Evolutionary conservation across 2,888 invertebrate species (phyloP).

Genomic region (Exocentrus adspersus): DNA sequence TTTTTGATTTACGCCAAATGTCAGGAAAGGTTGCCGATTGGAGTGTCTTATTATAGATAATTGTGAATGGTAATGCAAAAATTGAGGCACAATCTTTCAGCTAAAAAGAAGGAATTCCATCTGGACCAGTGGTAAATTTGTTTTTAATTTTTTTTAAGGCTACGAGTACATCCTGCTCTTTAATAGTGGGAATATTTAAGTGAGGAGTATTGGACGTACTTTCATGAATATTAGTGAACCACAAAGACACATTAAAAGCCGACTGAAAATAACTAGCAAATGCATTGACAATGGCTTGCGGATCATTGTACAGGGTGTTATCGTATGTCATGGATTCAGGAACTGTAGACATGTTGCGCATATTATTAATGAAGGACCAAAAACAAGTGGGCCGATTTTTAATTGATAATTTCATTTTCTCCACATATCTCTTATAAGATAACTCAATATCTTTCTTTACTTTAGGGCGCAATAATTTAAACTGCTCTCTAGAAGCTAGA

Average conservation of each 20-base stretch:
- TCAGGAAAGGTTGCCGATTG: background rate
- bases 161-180: background rate
- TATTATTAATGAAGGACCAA: background rate
- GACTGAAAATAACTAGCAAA: background rate
- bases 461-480: background rate
- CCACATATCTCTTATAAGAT: background rate
- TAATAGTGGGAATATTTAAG: background rate
- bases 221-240: background rate
- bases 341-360: background rate
- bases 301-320: background rate
- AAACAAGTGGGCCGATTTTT: background rate
- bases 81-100: background rate
- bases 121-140: conserved; percentile 1
- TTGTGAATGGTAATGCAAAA: background rate
- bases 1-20: background rate
- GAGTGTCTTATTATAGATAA: background rate
- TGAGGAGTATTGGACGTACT: background rate
- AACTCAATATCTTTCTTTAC: background rate
- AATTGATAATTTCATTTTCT: background rate
- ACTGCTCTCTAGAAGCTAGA: background rate
- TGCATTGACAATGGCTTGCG: background rate
- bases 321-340: background rate
- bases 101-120: background rate
- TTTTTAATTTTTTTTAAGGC: background rate
- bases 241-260: background rate